Conservation (phyloP, 2,797 vertebrate genomes). For the Urosaurus nigricauda region DNA sequence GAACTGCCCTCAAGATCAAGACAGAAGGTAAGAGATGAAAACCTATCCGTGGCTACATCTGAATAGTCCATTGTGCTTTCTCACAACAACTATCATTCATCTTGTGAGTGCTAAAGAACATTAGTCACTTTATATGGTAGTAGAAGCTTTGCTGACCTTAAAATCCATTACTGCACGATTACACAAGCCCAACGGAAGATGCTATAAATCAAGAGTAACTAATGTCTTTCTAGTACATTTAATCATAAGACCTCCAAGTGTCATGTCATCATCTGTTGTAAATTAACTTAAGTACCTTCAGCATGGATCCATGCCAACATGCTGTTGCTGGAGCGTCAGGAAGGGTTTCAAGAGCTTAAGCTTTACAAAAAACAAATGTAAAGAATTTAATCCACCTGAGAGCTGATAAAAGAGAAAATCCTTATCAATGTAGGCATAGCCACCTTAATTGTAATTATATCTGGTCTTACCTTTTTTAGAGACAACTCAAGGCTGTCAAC, state of each 20-base stretch:
- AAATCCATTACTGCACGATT: slow-evolving; percentile 37
- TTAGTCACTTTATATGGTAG: slow-evolving; percentile 24
- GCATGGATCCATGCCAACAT: background rate
- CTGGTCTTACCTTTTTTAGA: background rate
- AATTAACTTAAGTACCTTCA: slow-evolving; percentile 24
- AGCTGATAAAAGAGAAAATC: background rate
- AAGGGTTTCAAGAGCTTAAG: background rate
- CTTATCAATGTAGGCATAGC: background rate
- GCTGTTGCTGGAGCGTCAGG: background rate
- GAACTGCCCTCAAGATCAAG: slow-evolving; percentile 98
- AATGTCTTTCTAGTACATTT: slow-evolving; percentile 42
- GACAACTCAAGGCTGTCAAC: background rate
- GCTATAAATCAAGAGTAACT: slow-evolving; percentile 42
- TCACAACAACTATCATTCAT: slow-evolving; percentile 8
- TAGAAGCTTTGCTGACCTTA: slow-evolving; percentile 19
- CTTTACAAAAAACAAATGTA: background rate
- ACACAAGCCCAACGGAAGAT: slow-evolving; percentile 26
- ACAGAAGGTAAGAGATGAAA: slow-evolving; percentile 88
- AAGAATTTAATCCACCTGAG: background rate
- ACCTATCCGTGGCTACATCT: background rate
- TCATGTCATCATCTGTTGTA: slow-evolving; percentile 29
- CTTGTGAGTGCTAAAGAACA: slow-evolving; percentile 25
- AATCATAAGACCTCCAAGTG: slow-evolving; percentile 23
- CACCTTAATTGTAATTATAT: background rate
- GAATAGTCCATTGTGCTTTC: background rate